These are phyloP conservation scores for Habroteleia sp. DNA, from an alignment of 2,888 invertebrate species.

Conservation along the genomic window DNA sequence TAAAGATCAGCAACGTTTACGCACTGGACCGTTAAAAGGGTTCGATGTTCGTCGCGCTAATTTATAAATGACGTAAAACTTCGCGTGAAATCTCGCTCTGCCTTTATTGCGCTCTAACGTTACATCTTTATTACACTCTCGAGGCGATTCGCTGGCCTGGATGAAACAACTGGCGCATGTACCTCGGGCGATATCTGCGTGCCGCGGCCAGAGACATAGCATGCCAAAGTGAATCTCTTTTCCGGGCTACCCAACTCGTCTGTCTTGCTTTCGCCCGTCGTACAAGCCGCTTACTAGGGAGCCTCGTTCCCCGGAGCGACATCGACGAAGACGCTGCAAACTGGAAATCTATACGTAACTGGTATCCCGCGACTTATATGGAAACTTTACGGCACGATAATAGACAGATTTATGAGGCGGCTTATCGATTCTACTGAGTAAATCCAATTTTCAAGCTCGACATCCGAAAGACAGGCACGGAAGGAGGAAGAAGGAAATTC, in stretches of 20 bases:
- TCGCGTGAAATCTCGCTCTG: conserved; percentile 47
- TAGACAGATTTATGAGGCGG: conserved; percentile 77
- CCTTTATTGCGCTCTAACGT: conserved; percentile 62
- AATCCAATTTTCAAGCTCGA: conserved; percentile 77
- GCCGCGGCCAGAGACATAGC: conserved; percentile 49
- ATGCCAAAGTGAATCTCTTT: conserved; percentile 64
- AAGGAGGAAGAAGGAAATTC: conserved; percentile 21
- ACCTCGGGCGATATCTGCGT: conserved; percentile 54
- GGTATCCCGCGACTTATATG: conserved; percentile 69
- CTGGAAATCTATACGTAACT: conserved; percentile 65
- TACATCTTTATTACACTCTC: conserved; percentile 63
- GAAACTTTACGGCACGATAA: conserved; percentile 74
- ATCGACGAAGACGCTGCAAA: conserved; percentile 60
- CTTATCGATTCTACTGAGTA: conserved; percentile 76
- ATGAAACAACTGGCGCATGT: conserved; percentile 50
- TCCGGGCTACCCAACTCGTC: conserved; percentile 41
- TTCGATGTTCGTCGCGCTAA: conserved; percentile 37
- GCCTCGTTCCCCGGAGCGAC: conserved; percentile 62
- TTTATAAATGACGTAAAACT: conserved; percentile 54
- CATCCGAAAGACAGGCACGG: conserved; percentile 58
- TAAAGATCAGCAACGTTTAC: conserved; percentile 34
- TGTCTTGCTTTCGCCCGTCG: conserved; percentile 10
- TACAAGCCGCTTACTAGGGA: conserved; percentile 16
- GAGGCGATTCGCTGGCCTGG: conserved; percentile 45
- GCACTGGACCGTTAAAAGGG: conserved; percentile 31